Evolutionary conservation across 2,113 vertebrate species (phyloP), one percentile per base, ranked within the genome.

Genomic region (Grantiella picta): DNA sequence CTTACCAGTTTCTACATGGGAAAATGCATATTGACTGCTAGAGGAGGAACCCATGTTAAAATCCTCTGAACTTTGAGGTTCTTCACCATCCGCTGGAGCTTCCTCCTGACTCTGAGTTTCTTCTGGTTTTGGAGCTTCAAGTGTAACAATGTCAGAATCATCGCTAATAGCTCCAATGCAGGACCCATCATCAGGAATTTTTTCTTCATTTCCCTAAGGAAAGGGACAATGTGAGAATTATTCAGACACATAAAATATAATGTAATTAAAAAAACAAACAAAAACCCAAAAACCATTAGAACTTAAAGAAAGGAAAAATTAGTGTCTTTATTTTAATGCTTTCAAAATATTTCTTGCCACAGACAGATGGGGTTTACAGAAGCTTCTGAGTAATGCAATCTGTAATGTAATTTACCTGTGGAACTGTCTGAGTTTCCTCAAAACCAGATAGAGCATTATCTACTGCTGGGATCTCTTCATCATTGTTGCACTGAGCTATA

Each of bases 21-120:
- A 98, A 96, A 99, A 99, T 2, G 99, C 89, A 52, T 99, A 99
- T 53, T 99, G 99, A 97, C 99, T 99, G 97, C 99, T 99, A 50
- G 99, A 99, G 33, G 99, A 99, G 45, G 98, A 99, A 20, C 99
- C 99, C 81, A 99, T 97, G 96, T 99, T 98, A 61, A 98, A 97
- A 86, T 98, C 98, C 59, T 98, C 98, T 8, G 79, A 94, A 90
- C 25, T 92, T 4, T 11, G 89, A 20, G 85, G 84, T 54, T 97
- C 97, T 66, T 97, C 95, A 31, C 90, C 97, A 47, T 84, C 95
- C 72, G 93, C 86, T 49, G 82, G 61, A 31, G 92, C 94, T 90
- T 98, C 98, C 57, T 98, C 98, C 71, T 97, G 97, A 82, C 65
- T 95, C 29, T 95, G 98, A 59, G 91, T 83, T 96, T 98, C 98